Base-by-base conservation (phyloP, 2,797 vertebrate genomes). In the Cirrhinus molitorella region DNA sequence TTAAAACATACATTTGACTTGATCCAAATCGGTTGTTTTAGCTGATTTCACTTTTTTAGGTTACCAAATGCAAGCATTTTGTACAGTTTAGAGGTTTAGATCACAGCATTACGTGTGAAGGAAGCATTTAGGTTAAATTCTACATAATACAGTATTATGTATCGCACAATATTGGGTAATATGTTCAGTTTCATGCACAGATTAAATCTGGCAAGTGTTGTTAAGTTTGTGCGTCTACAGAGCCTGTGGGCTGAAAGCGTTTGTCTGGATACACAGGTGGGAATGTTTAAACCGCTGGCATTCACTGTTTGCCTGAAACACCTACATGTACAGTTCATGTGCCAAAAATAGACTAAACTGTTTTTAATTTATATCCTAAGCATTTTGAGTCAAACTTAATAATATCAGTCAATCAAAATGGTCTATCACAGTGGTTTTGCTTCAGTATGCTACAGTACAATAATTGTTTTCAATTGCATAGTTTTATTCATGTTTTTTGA, bases 261-360 rank as follows among this genome's bases (percentile, higher is more conserved):
- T 28, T 61, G 34, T 77, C 49, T 73, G 83, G 19, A 79, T 65
- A 21, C 67, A 81, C 72, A 86, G 85, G 79, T 85, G 80, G 83
- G 25, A 83, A 79, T 81, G 85, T 59, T 87, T 85, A 74, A 83
- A 74, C 45, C 28, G 11, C 81, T 75, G 16, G 70, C 51, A 23
- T 68, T 73, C 65, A 28, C 61, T 68, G 49, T 68, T 79, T 25
- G 28, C 47, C 31, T 55, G 37, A 31, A 65, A 37, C 61, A 51
- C 53, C 76, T 66, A 17, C 4, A 74, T 3, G 9, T 21, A 55
- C 61, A 57, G 16, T 70, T 70, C 47, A 67, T 7, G 19, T 2
- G 65, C 5, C 63, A 55, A 23, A 19, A 53, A 67, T 68, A 40
- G 7, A 3, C 21, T 13, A 14, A 40, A 40, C 72, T 31, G 34